Evolutionary conservation across 1,140 invertebrate species (phyloP).

Genomic region (Psix sp.): DNA sequence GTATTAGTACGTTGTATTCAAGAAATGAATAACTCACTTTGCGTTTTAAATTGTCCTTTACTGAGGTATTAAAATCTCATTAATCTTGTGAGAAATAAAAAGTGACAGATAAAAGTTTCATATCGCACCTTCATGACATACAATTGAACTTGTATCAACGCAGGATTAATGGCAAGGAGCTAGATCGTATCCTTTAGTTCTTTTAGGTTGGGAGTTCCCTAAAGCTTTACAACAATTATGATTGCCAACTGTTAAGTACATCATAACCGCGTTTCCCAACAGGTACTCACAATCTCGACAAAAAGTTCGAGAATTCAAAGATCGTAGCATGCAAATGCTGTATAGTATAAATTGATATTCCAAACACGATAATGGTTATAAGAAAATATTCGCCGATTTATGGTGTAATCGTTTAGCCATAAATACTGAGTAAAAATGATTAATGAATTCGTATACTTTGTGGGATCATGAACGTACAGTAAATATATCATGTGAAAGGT

Average conservation of each 20-base stretch:
- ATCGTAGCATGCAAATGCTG: slow-evolving; percentile 36
- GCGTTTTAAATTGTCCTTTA: no score
- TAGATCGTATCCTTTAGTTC: slow-evolving; percentile 15
- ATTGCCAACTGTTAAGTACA: slow-evolving; percentile 22
- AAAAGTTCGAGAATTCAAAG: slow-evolving; percentile 42
- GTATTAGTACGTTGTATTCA: no score
- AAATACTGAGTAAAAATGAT: slow-evolving; percentile 54
- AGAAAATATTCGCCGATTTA: slow-evolving; percentile 53
- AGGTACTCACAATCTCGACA: slow-evolving; percentile 11
- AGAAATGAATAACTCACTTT: no score
- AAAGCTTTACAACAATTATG: slow-evolving; percentile 45
- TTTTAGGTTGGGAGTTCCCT: slow-evolving; percentile 43
- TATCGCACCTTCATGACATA: slow-evolving; percentile 15
- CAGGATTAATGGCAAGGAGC: slow-evolving; percentile 16
- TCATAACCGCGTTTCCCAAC: slow-evolving; percentile 21
- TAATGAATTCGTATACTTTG: slow-evolving; percentile 46
- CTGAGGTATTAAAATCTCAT: no score
- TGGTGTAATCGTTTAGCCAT: slow-evolving; percentile 42
- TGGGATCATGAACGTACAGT: slow-evolving; percentile 27
- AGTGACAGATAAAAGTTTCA: no score
- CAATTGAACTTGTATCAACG: slow-evolving; percentile 19
- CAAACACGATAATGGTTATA: slow-evolving; percentile 43
- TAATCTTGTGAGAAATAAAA: no score
- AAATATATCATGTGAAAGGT: slow-evolving; percentile 57
- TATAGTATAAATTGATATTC: slow-evolving; percentile 43